phyloP scores from a whole-genome alignment of 2,797 vertebrate species.

The Eulemur coronatus region DNA sequence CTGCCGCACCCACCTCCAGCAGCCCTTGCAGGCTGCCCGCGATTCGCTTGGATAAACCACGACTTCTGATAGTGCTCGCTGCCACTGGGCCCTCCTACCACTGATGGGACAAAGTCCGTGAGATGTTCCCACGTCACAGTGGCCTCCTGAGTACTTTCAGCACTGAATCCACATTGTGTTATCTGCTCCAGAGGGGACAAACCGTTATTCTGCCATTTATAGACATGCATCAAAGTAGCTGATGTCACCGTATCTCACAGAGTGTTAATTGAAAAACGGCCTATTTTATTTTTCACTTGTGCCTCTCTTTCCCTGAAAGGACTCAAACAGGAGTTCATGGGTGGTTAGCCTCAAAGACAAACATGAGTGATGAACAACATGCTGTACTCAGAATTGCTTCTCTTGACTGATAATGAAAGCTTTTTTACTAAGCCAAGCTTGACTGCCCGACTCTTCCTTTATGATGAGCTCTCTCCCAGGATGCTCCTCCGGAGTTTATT shows the following conservation, averaged over 20 bases:
- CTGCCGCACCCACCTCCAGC: fast-evolving
- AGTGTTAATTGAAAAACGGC: constrained; percentile 31
- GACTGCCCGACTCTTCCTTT: constrained; percentile 5
- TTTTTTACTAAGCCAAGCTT: constrained; percentile 36
- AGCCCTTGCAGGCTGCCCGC: fast-evolving
- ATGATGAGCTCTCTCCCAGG: constrained; percentile 1
- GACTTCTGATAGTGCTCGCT: background rate
- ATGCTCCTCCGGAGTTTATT: constrained; percentile 22
- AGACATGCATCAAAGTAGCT: background rate
- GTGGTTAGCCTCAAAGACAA: constrained; percentile 43
- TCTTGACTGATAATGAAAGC: constrained; percentile 58
- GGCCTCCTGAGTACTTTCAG: background rate
- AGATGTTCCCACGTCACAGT: background rate
- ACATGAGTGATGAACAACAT: constrained; percentile 29
- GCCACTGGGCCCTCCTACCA: background rate
- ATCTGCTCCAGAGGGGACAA: background rate
- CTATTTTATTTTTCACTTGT: background rate
- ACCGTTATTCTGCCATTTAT: background rate
- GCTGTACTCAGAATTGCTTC: constrained; percentile 33
- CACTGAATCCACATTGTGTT: background rate
- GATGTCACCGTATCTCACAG: background rate
- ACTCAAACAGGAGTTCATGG: background rate
- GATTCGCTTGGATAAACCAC: background rate
- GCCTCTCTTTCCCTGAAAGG: background rate
- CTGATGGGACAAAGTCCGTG: background rate